These are phyloP conservation scores for Muscicapa comitata DNA, from an alignment of 2,797 vertebrate species.

Conservation along the genomic window DNA sequence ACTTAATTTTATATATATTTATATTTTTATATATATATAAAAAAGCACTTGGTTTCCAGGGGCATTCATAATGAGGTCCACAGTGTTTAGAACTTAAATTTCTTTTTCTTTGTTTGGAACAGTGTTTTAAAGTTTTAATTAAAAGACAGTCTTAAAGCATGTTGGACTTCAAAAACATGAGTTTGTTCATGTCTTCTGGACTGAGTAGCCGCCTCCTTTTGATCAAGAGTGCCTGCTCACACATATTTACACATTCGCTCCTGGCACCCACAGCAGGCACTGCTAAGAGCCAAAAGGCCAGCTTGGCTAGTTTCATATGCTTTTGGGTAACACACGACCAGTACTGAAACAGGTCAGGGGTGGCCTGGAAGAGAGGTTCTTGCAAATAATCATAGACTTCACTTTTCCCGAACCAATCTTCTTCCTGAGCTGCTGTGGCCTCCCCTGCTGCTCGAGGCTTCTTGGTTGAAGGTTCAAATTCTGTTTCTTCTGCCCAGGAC, in stretches of 20 bases:
- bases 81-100: constrained; percentile 83
- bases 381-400: constrained; percentile 97
- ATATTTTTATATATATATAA: constrained; percentile 71
- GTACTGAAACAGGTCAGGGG: constrained; percentile 95
- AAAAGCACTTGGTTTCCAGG: constrained; percentile 81
- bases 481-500: constrained; percentile 73
- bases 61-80: constrained; percentile 81
- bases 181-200: constrained; percentile 97
- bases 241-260: constrained; percentile 91
- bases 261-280: constrained; percentile 94
- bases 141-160: constrained; percentile 85
- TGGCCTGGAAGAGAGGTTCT: constrained; percentile 92
- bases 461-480: constrained; percentile 76
- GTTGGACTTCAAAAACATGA: constrained; percentile 98
- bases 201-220: constrained; percentile 92
- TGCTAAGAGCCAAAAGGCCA: constrained; percentile 96
- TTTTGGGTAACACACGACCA: constrained; percentile 94
- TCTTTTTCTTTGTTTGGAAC: constrained; percentile 79
- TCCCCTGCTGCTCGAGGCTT: constrained; percentile 72
- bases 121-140: constrained; percentile 73
- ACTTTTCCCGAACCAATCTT: constrained; percentile 86
- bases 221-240: constrained; percentile 93
- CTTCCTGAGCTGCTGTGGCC: constrained; percentile 72
- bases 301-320: constrained; percentile 90
- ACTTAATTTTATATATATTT: constrained; percentile 63